These are phyloP conservation scores for Syrista parreyssii DNA, from an alignment of 2,888 invertebrate genomes.

Conservation along the genomic window DNA sequence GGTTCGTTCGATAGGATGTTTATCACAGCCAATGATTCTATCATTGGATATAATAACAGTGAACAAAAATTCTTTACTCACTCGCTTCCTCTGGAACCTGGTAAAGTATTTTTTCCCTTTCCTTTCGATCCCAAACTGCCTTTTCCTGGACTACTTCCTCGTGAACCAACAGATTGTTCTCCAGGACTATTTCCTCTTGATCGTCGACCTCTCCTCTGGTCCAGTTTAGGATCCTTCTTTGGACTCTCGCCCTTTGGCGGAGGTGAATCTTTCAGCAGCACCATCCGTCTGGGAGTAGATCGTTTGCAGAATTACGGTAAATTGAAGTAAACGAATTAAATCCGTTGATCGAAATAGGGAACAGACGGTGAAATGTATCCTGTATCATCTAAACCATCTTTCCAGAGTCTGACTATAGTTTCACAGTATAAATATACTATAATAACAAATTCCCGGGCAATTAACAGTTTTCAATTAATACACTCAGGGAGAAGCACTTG, in stretches of 20 bases:
- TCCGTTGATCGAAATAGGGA: no score
- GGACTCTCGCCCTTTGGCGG: slow-evolving; percentile 51
- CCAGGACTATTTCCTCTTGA: slow-evolving; percentile 54
- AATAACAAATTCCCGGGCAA: neutral
- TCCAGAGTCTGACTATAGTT: neutral
- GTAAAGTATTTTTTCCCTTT: slow-evolving; percentile 39
- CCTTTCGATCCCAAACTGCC: slow-evolving; percentile 37
- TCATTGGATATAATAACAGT: neutral
- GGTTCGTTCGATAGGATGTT: no score
- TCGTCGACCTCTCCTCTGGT: slow-evolving; percentile 30
- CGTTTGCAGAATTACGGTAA: no score
- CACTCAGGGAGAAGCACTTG: neutral
- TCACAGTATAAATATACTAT: neutral
- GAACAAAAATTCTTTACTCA: slow-evolving; percentile 48
- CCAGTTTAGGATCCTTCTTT: slow-evolving; percentile 39
- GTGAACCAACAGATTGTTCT: slow-evolving; percentile 45
- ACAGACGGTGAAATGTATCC: neutral
- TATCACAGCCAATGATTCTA: no score
- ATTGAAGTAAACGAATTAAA: no score
- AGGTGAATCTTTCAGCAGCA: slow-evolving; percentile 55
- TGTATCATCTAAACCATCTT: neutral
- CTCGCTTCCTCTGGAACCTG: slow-evolving; percentile 66
- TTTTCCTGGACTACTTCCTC: slow-evolving; percentile 64
- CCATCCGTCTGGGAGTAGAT: slow-evolving; percentile 45
- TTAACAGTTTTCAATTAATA: neutral